Percentiles rank a stretch among this genome's conserved stretches.
Evolutionary conservation across 2,888 invertebrate species (phyloP).

Genomic region (Schrankia costaestrigalis): DNA sequence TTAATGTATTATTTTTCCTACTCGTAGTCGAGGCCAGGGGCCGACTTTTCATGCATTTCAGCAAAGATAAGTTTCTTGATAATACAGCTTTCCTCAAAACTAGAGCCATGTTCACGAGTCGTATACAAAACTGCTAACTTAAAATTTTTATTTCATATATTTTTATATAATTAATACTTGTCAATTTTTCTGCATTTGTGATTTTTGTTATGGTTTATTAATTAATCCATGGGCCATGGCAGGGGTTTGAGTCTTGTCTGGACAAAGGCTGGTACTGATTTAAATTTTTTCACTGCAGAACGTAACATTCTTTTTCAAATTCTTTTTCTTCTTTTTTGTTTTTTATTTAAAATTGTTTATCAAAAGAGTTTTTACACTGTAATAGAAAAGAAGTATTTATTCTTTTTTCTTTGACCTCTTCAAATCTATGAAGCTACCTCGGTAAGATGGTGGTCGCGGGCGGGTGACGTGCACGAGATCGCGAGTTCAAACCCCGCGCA

Average conservation of each 20-base stretch:
- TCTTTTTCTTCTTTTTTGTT: slow-evolving; percentile 4
- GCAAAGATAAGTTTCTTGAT: slow-evolving; percentile 54
- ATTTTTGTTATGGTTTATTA: slow-evolving; percentile 23
- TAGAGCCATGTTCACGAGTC: slow-evolving; percentile 54
- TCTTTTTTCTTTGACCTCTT: slow-evolving; percentile 1
- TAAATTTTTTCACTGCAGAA: slow-evolving; percentile 34
- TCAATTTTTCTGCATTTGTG: slow-evolving; percentile 45
- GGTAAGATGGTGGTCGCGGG: too few relatives aligned
- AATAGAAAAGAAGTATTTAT: too few relatives aligned
- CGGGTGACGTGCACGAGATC: too few relatives aligned
- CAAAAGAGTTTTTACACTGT: too few relatives aligned
- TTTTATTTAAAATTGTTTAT: too few relatives aligned
- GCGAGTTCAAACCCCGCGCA: too few relatives aligned
- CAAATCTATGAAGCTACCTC: too few relatives aligned
- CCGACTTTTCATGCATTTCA: slow-evolving; percentile 61
- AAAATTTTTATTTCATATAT: slow-evolving; percentile 15
- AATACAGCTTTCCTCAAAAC: slow-evolving; percentile 60
- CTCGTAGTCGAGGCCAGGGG: slow-evolving; percentile 47
- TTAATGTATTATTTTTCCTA: slow-evolving; percentile 45
- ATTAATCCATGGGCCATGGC: slow-evolving; percentile 64
- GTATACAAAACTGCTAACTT: too few relatives aligned
- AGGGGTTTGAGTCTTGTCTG: slow-evolving; percentile 36
- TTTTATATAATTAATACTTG: slow-evolving; percentile 10
- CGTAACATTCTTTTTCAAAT: slow-evolving; percentile 1
- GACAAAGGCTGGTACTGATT: slow-evolving; percentile 42